Base-by-base conservation (phyloP, 2,113 vertebrate species). In the Cryptotis parvus region DNA sequence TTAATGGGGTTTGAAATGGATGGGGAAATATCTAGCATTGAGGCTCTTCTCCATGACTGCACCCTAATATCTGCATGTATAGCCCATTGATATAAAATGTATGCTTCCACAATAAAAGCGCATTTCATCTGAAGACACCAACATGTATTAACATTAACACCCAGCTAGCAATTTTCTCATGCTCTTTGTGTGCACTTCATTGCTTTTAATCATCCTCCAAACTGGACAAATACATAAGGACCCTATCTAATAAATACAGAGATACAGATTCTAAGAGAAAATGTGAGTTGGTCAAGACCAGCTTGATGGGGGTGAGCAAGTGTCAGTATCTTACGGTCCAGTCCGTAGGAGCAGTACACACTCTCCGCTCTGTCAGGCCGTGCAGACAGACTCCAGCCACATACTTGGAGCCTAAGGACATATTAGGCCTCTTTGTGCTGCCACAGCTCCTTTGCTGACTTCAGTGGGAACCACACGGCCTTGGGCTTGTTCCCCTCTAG, bases 241-340 rank as follows among this genome's bases (percentile, higher is more conserved):
- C 45, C 27, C 66, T 65, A 39, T 37, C 65, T 87, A 45, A 87
- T 8, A 91, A 72, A 72, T 29, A 43, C 52, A 52, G 35, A 73
- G 66, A 39, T 3, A 22, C 84, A 78, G 68, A 43, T 31, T 11
- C 29, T 35, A 37, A 68, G 20, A 20, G 52, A 33, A 26, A 37
- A 72, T 49, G 20, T 31, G 52, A 83, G 63, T 16, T 55, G 35
- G 41, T 14, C 41, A n/a, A 66, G 14, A 20, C 27, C 45, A 49
- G 45, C 26, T 49, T 63, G 66, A 81, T 87, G n/a, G n/a, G n/a
- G n/a, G 87, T 70, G 87, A 93, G 84, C 95, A 93, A 91, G 65
- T 83, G 35, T 31, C 31, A 65, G 12, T 55, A 33, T 29, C 18
- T 55, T 37, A n/a, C 85, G 58, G 41, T 10, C 7, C 43, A n/a